Evolutionary conservation across 2,888 invertebrate species (phyloP).

Genomic region (Acanthosepion lycidas): DNA sequence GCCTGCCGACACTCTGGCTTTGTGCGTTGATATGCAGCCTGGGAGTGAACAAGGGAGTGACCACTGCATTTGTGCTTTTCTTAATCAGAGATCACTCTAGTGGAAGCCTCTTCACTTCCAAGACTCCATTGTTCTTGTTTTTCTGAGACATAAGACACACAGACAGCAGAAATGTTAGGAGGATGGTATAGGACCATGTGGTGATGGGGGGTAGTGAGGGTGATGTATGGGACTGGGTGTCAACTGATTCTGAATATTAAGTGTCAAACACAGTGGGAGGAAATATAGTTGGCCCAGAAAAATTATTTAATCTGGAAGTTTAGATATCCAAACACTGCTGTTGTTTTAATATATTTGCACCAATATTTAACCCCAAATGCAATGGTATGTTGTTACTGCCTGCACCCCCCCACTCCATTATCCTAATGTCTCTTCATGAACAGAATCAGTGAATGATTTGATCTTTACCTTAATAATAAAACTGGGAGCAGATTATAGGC

Average conservation of each 20-base stretch:
- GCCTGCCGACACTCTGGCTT: neutral
- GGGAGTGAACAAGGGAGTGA: neutral
- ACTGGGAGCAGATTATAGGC: neutral
- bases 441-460: neutral
- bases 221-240: neutral
- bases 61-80: neutral
- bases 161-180: neutral
- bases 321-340: neutral
- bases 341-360: neutral
- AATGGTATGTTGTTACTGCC: neutral
- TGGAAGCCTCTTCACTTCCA: constrained; percentile 14
- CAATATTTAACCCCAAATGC: neutral
- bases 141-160: neutral
- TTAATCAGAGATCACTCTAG: constrained; percentile 3
- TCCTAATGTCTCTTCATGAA: neutral
- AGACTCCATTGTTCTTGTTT: neutral
- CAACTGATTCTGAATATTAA: constrained; percentile 33
- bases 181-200: neutral
- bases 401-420: neutral
- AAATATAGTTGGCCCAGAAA: constrained; percentile 4
- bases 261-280: neutral
- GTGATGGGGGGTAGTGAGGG: neutral
- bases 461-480: neutral
- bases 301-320: constrained; percentile 1
- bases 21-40: neutral